Evolutionary conservation across 2,888 invertebrate genomes (phyloP).

Genomic region (Ectobius pallidus): DNA sequence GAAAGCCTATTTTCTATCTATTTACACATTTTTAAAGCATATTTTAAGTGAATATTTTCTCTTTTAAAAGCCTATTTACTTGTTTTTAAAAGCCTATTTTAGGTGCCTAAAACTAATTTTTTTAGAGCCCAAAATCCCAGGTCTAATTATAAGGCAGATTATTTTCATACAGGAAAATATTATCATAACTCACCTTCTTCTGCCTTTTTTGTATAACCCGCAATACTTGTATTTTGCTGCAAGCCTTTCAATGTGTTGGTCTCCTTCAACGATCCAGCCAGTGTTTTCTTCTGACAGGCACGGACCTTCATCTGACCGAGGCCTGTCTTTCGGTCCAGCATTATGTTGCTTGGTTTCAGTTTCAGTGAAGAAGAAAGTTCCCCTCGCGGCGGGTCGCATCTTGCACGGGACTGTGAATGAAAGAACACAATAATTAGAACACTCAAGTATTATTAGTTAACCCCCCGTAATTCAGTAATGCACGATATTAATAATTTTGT

Average conservation of each 20-base stretch:
- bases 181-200: conserved; percentile 18
- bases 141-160: no score
- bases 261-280: not conserved
- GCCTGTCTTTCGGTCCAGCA: not conserved
- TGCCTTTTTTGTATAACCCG: conserved; percentile 24
- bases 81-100: no score
- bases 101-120: no score
- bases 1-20: no score
- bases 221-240: conserved; percentile 15
- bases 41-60: no score
- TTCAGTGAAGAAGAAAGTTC: conserved; percentile 55
- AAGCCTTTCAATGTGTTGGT: not conserved
- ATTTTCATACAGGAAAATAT: not conserved
- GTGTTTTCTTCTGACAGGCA: not conserved
- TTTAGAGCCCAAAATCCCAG: no score
- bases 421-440: no score
- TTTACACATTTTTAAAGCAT: no score
- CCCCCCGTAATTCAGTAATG: no score
- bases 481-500: no score
- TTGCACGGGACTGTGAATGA: conserved; percentile 52
- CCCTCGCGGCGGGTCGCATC: conserved; percentile 52
- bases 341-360: conserved; percentile 52
- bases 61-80: no score
- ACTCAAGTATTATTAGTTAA: no score
- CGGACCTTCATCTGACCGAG: not conserved